Conservation (phyloP, 30 jellyfish, hydroid and myxozoan genomes). For the Aurelia aurita region DNA sequence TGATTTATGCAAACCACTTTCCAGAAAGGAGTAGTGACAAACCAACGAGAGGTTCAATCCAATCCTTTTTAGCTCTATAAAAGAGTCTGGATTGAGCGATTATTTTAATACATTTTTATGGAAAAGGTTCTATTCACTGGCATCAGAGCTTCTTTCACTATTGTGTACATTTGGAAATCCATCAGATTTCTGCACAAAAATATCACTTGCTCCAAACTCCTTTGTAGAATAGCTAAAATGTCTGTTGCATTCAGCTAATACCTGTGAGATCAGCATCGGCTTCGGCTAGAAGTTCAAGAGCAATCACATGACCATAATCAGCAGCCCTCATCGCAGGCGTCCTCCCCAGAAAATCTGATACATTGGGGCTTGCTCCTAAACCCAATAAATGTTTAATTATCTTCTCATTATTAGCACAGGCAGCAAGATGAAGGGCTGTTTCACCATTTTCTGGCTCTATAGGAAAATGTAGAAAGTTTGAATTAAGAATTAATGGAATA, state of each 20-base stretch:
- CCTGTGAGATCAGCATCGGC: constrained; percentile 92
- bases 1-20: too few species aligned
- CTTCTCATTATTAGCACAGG: constrained; percentile 82
- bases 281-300: constrained; percentile 72
- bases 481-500: neutral
- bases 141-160: too few species aligned
- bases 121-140: too few species aligned
- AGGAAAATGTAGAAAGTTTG: neutral
- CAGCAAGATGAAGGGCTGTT: constrained; percentile 92
- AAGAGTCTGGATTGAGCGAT: too few species aligned
- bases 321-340: constrained; percentile 97
- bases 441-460: constrained; percentile 85
- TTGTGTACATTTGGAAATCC: too few species aligned
- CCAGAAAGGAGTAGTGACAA: too few species aligned
- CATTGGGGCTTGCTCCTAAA: constrained; percentile 92
- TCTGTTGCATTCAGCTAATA: constrained; percentile 3
- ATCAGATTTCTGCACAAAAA: too few species aligned
- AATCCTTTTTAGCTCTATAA: too few species aligned
- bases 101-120: too few species aligned
- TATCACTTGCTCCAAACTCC: too few species aligned
- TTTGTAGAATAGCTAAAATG: too few species aligned
- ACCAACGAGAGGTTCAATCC: too few species aligned
- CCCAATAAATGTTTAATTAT: constrained; percentile 65
- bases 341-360: constrained; percentile 75
- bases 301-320: constrained; percentile 91